These are phyloP conservation scores for Phortica variegata DNA, from an alignment of 1,140 invertebrate species.

Conservation along the genomic window DNA sequence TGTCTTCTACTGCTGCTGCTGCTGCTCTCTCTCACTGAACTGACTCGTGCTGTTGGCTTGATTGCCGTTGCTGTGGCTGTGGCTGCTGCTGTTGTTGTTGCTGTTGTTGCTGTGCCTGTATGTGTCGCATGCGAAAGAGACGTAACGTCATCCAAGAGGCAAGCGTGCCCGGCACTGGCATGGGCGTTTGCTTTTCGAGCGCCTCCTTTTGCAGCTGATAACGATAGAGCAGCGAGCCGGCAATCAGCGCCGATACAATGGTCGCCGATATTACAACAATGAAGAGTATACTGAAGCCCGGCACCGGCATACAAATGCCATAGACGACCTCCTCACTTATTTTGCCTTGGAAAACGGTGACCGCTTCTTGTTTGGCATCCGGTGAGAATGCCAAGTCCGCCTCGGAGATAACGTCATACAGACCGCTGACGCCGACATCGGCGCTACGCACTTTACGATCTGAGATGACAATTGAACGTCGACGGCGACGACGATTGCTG, in stretches of 20 bases:
- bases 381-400: slow-evolving; percentile 89
- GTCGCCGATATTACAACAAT: slow-evolving; percentile 82
- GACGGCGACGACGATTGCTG: slow-evolving; percentile 45
- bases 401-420: slow-evolving; percentile 90
- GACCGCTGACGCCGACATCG: slow-evolving; percentile 81
- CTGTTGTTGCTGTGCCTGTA: slow-evolving; percentile 43
- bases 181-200: slow-evolving; percentile 57
- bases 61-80: slow-evolving; percentile 21
- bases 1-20: not conserved
- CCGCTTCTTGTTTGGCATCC: slow-evolving; percentile 74
- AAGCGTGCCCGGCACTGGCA: slow-evolving; percentile 63
- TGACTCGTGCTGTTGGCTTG: slow-evolving; percentile 32
- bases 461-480: slow-evolving; percentile 68
- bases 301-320: slow-evolving; percentile 85
- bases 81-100: slow-evolving; percentile 30
- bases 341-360: slow-evolving; percentile 82
- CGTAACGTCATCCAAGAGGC: slow-evolving; percentile 73
- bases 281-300: slow-evolving; percentile 84
- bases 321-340: slow-evolving; percentile 87
- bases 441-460: slow-evolving; percentile 75
- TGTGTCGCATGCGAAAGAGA: slow-evolving; percentile 63
- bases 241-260: slow-evolving; percentile 76
- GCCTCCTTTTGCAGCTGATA: slow-evolving; percentile 74
- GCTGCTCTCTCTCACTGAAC: slow-evolving; percentile 30
- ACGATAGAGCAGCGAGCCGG: slow-evolving; percentile 72